Evolutionary conservation across 2,888 invertebrate species (phyloP).

Genomic region (Petrophora chlorosata): DNA sequence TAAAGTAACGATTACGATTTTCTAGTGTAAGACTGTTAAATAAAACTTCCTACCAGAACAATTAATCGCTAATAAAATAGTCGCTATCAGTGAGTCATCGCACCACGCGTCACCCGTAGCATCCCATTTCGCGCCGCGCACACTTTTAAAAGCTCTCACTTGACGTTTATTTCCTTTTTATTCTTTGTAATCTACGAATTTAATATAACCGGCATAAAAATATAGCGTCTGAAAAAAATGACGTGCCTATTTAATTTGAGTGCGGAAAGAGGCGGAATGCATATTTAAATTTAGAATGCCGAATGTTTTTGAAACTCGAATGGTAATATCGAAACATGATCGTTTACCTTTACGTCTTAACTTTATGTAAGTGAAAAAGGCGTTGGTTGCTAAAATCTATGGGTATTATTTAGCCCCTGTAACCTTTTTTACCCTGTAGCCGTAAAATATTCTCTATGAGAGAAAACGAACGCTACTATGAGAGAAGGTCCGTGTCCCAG

Average conservation of each 20-base stretch:
- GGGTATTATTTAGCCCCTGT: no score
- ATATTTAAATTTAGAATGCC: conserved; percentile 63
- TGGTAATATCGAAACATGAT: no score
- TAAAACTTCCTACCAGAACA: no score
- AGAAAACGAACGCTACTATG: no score
- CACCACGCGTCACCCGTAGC: conserved; percentile 31
- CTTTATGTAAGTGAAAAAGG: no score
- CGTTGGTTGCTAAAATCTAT: no score
- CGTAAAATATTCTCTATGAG: no score
- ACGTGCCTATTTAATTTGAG: conserved; percentile 61
- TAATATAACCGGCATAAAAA: conserved; percentile 71
- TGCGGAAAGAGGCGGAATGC: conserved; percentile 50
- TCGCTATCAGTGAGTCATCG: not conserved
- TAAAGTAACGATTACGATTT: no score
- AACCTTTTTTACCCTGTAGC: no score
- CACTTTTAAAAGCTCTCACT: conserved; percentile 65
- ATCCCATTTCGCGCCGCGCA: conserved; percentile 56
- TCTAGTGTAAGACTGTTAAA: no score
- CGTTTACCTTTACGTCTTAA: no score
- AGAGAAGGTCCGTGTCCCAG: no score
- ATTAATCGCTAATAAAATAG: not conserved
- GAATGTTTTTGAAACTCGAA: conserved; percentile 36
- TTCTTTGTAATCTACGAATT: conserved; percentile 73
- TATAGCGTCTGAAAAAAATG: conserved; percentile 59
- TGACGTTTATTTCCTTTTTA: conserved; percentile 73